Base-by-base conservation (phyloP, 2,888 invertebrate genomes). In the Drosophila ustulata region DNA sequence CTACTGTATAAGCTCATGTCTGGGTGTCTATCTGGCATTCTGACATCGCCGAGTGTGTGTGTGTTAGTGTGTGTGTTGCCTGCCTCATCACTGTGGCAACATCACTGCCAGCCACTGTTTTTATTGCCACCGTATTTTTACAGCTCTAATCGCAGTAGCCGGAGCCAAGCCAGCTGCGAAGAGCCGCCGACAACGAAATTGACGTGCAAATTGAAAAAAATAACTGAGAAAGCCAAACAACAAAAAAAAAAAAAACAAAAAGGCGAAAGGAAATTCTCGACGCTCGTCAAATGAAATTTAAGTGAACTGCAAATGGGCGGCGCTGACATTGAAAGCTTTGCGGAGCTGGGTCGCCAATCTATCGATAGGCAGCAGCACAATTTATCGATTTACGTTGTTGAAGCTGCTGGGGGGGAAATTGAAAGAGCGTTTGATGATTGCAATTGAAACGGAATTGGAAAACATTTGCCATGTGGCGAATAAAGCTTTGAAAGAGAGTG, bases 391-490 rank as follows among this genome's bases (percentile, higher is more conserved):
- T 49, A 18, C 18, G 18, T 18, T 18, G 18, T 75, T 62, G 66
- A 75, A 75, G 66, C 66, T 61, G 23, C 30, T 28, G 23, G 18
- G 25, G 18, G 58, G 43, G 66, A 50, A 51, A 80, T 66, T 56
- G 50, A 46, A 56, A 56, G 55, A 61, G 23, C 66, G 50, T 72
- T 82, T 80, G 84, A 80, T 68, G 84, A 71, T 76, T 70, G 76
- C 71, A 86, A 86, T 83, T 86, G 81, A 74, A 78, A 62, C 34
- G 56, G 65, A 82, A 86, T 82, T 82, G 86, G 26, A 85, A 80
- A 86, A 58, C 52, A 58, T 56, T 66, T 51, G 66, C 37, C 11
- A 32, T n/a, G 37, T 13, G 23, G 47, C 13, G 18, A 71, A 37
- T 61, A 49, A 32, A 43, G 56, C 49, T 53, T 50, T 51, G 9